A percentile compares a stretch with the other conserved stretches of the same genome.
Evolutionary conservation across 2,888 invertebrate genomes (phyloP).

Genomic region (Spilarctia lutea): DNA sequence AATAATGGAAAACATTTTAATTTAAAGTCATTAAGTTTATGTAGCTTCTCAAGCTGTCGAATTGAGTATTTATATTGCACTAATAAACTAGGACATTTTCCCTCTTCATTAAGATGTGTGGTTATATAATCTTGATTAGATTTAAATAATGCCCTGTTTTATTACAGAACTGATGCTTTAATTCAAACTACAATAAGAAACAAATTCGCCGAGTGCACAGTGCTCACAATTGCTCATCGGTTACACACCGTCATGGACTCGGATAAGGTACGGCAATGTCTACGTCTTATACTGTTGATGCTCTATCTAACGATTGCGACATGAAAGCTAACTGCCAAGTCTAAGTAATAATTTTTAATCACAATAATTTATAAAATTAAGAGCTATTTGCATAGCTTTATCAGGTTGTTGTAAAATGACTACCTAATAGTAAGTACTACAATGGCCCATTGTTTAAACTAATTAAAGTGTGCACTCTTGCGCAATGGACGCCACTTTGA

Average conservation of each 20-base stretch:
- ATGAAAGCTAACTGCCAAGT: too few relatives aligned
- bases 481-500: too few relatives aligned
- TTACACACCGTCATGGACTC: slow-evolving; percentile 96
- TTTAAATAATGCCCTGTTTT: not conserved
- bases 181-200: slow-evolving; percentile 92
- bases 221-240: slow-evolving; percentile 94
- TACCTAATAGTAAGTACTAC: too few relatives aligned
- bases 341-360: too few relatives aligned
- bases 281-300: not conserved
- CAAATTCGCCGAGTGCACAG: slow-evolving; percentile 92
- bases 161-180: slow-evolving; percentile 90
- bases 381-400: too few relatives aligned
- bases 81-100: not conserved
- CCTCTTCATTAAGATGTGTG: too few relatives aligned
- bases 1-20: not conserved
- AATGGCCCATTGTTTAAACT: too few relatives aligned
- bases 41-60: not conserved
- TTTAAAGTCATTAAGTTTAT: not conserved
- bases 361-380: too few relatives aligned
- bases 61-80: not conserved
- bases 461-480: too few relatives aligned
- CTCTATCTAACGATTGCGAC: too few relatives aligned
- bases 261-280: slow-evolving; percentile 85
- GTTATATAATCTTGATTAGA: not conserved
- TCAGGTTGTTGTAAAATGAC: too few relatives aligned